Evolutionary conservation across 2,113 vertebrate species (phyloP).

Genomic region (Carassius gibelio): DNA sequence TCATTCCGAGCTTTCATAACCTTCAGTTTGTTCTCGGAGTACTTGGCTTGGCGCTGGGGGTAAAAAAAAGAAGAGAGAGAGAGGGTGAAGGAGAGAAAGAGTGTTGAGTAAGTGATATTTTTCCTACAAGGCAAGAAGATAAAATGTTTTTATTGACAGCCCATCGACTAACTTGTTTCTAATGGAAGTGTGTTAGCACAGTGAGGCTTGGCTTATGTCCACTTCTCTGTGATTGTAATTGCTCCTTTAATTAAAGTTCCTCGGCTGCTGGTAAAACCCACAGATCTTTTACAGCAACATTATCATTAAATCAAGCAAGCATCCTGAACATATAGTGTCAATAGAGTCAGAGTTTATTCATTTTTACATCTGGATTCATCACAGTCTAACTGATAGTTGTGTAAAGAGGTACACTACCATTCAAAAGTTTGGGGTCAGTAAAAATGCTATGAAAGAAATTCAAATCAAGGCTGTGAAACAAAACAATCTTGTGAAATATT

Average conservation of each 20-base stretch:
- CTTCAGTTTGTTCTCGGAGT: constrained; percentile 98
- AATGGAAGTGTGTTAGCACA: background rate
- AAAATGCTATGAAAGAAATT: no score
- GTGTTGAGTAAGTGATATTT: background rate
- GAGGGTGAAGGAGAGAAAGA: background rate
- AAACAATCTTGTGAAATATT: no score
- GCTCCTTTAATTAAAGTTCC: constrained; percentile 46
- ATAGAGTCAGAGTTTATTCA: background rate
- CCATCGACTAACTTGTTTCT: background rate
- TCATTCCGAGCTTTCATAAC: constrained; percentile 97
- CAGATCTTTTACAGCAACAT: constrained; percentile 16
- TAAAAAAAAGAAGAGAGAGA: constrained; percentile 8
- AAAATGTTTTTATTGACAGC: constrained; percentile 33
- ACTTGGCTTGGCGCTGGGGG: constrained; percentile 93
- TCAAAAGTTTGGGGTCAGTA: no score
- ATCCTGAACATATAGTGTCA: background rate
- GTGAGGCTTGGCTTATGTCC: background rate
- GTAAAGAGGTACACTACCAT: no score
- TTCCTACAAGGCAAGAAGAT: constrained; percentile 2
- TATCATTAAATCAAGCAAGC: constrained; percentile 13
- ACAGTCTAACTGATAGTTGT: no score
- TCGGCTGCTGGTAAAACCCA: constrained; percentile 15
- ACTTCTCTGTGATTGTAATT: constrained; percentile 13
- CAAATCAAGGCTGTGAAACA: no score
- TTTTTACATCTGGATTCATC: background rate